Evolutionary conservation across 1,140 invertebrate species (phyloP).

Genomic region (Drosophila virilis): DNA sequence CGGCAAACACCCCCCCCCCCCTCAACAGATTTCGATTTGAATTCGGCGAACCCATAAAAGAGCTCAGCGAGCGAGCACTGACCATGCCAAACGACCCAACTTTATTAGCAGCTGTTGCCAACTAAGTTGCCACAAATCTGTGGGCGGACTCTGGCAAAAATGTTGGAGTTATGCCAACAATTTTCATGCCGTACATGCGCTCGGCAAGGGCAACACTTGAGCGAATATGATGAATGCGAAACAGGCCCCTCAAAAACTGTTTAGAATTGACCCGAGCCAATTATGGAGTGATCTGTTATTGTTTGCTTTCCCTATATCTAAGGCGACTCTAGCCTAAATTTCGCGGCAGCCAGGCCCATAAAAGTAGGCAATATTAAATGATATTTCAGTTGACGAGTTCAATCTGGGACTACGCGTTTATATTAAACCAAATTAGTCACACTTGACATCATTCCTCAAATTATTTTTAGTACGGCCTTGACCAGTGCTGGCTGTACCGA

Average conservation of each 20-base stretch:
- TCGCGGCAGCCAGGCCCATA: slow-evolving; percentile 1
- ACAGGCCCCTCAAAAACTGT: slow-evolving; percentile 9
- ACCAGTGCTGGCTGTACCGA: too few relatives aligned
- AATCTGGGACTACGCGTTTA: too few relatives aligned
- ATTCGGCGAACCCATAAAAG: slow-evolving; percentile 34
- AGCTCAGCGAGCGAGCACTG: slow-evolving; percentile 32
- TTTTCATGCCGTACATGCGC: slow-evolving; percentile 6
- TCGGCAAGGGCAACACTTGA: slow-evolving; percentile 23
- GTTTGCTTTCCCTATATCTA: background rate
- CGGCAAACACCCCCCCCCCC: background rate
- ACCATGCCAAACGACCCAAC: slow-evolving; percentile 64
- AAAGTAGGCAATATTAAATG: slow-evolving; percentile 27
- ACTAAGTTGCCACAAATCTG: slow-evolving; percentile 26
- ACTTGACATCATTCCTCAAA: too few relatives aligned
- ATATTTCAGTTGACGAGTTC: background rate
- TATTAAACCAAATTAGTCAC: too few relatives aligned
- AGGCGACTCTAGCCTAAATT: background rate
- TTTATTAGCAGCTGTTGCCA: slow-evolving; percentile 69
- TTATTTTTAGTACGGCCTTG: too few relatives aligned
- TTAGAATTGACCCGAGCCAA: background rate
- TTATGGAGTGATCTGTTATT: background rate
- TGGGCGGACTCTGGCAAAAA: slow-evolving; percentile 30
- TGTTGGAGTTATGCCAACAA: slow-evolving; percentile 55
- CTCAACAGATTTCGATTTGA: background rate
- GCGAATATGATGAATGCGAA: slow-evolving; percentile 30